phyloP scores from a whole-genome alignment of 2,888 invertebrate species.

The Halictus quadricinctus region DNA sequence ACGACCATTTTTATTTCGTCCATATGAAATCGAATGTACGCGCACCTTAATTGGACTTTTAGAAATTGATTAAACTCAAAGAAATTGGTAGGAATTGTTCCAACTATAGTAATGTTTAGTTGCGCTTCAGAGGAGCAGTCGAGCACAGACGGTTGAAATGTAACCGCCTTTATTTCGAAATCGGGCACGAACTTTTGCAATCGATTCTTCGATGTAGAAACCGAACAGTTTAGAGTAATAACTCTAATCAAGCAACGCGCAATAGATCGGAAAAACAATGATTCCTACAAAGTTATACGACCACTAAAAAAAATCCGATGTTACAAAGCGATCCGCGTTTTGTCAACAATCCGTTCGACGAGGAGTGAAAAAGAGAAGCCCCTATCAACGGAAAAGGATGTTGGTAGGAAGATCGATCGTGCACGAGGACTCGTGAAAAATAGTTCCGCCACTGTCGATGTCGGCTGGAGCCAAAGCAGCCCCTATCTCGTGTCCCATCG shows the following conservation, averaged over 20 bases:
- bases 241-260: neutral
- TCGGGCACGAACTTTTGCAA: too few species aligned
- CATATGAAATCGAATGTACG: too few species aligned
- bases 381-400: constrained; percentile 29
- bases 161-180: too few species aligned
- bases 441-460: constrained; percentile 67
- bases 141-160: too few species aligned
- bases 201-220: too few species aligned
- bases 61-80: too few species aligned
- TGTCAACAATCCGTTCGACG: constrained; percentile 11
- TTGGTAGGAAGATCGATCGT: constrained; percentile 42
- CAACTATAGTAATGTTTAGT: too few species aligned
- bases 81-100: too few species aligned
- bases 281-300: neutral
- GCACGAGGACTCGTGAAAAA: constrained; percentile 63
- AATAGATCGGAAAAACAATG: neutral
- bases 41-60: too few species aligned
- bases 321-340: neutral
- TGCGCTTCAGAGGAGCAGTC: too few species aligned
- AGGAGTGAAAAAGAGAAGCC: neutral
- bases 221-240: neutral
- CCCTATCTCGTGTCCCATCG: constrained; percentile 71
- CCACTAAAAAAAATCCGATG: neutral
- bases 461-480: constrained; percentile 57
- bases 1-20: too few species aligned